phyloP scores from a whole-genome alignment of 2,113 vertebrate genomes.

The Pachycephala philippinensis region DNA sequence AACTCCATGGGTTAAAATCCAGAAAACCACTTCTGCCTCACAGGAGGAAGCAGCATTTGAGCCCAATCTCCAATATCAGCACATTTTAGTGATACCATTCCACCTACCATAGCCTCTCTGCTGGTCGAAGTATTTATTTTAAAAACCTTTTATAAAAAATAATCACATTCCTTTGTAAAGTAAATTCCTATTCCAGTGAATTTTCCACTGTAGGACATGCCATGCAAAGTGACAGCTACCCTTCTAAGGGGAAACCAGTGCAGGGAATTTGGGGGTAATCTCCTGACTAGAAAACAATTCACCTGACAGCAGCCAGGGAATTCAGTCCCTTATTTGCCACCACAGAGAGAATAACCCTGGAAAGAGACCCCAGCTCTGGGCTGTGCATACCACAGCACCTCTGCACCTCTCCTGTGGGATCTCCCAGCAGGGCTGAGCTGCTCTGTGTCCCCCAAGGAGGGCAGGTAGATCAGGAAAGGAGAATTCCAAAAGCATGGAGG shows the following conservation, averaged over 20 bases:
- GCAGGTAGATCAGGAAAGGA: neutral
- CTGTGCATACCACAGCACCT: neutral
- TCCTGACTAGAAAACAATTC: neutral
- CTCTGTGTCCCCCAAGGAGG: neutral
- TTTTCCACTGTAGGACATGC: neutral
- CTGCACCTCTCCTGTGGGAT: neutral
- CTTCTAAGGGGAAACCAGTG: neutral
- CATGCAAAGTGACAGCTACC: neutral
- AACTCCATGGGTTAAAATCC: neutral
- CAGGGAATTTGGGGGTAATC: neutral
- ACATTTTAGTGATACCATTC: neutral
- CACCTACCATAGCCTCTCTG: neutral
- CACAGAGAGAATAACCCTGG: neutral
- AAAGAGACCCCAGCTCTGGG: neutral
- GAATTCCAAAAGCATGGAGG: neutral
- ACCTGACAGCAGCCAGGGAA: neutral
- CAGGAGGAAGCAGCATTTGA: neutral
- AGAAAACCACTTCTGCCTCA: neutral
- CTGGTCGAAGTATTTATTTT: neutral
- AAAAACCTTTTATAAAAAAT: neutral
- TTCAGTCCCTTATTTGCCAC: neutral
- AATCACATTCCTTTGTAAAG: neutral
- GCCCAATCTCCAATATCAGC: neutral
- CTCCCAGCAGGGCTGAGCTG: neutral
- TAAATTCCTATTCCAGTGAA: neutral